Base-by-base conservation (phyloP, 2,113 vertebrate genomes). In the Cebus imitator region DNA sequence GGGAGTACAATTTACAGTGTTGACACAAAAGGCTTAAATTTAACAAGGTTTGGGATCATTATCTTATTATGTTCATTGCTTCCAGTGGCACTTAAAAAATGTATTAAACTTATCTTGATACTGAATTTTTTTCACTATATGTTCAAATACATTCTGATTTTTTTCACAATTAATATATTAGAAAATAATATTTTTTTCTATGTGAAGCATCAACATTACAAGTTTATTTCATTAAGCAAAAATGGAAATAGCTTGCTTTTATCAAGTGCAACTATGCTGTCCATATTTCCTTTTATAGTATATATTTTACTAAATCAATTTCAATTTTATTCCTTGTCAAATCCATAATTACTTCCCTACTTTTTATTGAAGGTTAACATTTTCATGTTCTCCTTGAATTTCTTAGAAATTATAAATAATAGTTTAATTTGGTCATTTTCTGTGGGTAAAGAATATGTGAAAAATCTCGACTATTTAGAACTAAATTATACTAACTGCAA, bases 351-450 rank as follows among this genome's bases (percentile, higher is more conserved):
- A 37, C 32, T 94, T 93, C 55, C 12, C 82, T 55, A 87, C 11
- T 2, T 1, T 72, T 76, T 79, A 37, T 12, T 86, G 21, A 91
- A 89, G 37, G 37, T 96, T 66, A 97, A 96, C 73, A 90, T 89
- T 14, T 80, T 80, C 7, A 25, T 6, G 13, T 66, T 75, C 30
- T 75, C 58, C 64, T 90, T 96, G n/a, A 96, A 66, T 52, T 84
- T 92, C 78, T 93, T 30, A 89, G 30, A 91, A 57, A 76, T 81
- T 96, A 78, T 88, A 91, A 72, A 58, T n/a, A 66, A 16, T 4
- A 73, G 23, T 57, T 88, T 5, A 37, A 91, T 87, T 76, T 79
- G 23, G 21, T 84, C 40, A 87, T 92, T 93, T 78, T 86, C n/a
- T 83, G 9, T 79, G 25, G 20, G 16, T 75, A 82, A 35, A 80